Percentiles rank a stretch among this genome's conserved stretches.
Evolutionary conservation across 2,888 invertebrate genomes (phyloP).

Genomic region (Megamerina dolium): DNA sequence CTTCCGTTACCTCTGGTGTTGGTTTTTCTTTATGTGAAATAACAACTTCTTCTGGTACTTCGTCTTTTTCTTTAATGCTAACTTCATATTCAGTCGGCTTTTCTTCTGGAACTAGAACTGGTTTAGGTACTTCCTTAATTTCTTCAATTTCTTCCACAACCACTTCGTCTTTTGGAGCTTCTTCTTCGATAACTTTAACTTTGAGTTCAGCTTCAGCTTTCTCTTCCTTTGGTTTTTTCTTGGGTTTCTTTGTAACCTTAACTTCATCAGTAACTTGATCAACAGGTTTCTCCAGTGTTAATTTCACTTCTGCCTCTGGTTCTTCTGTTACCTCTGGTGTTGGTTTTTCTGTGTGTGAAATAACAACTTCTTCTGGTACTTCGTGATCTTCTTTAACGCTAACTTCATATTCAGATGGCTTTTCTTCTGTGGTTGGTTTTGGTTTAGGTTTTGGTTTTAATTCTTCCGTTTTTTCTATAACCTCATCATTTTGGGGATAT

Average conservation of each 20-base stretch:
- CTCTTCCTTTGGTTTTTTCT: conserved; percentile 32
- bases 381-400: conserved; percentile 34
- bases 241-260: conserved; percentile 30
- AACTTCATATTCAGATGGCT: conserved; percentile 29
- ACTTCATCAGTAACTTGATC: conserved; percentile 30
- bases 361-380: conserved; percentile 19
- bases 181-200: conserved; percentile 35
- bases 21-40: conserved; percentile 33
- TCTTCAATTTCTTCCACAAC: conserved; percentile 24
- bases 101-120: conserved; percentile 16
- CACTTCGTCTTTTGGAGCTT: conserved; percentile 21
- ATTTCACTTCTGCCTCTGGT: conserved; percentile 36
- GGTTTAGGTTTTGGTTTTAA: conserved; percentile 28
- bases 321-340: conserved; percentile 33
- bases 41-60: conserved; percentile 26
- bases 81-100: conserved; percentile 29
- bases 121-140: conserved; percentile 15
- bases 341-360: conserved; percentile 32
- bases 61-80: conserved; percentile 31
- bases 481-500: conserved; percentile 23
- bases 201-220: conserved; percentile 33
- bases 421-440: conserved; percentile 24
- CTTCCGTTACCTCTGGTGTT: conserved; percentile 31
- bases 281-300: conserved; percentile 24
- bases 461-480: conserved; percentile 18